Base-by-base conservation (phyloP, 2,888 invertebrate species). In the Drosophila lutescens region DNA sequence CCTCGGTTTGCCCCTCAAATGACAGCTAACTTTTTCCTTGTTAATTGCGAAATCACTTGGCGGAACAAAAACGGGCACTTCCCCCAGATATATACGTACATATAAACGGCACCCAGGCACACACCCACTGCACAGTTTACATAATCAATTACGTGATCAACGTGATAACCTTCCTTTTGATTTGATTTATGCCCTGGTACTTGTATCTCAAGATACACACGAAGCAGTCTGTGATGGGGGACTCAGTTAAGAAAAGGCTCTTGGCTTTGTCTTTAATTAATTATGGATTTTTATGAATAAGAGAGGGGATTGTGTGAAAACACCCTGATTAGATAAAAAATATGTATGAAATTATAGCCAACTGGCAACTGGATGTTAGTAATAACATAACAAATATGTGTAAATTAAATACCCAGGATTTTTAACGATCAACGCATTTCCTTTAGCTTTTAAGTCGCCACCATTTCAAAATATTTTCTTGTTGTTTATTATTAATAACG, bases 11-110 rank as follows among this genome's bases (percentile, higher is more conserved):
- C n/a, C 50, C 49, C 23, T 4, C 43, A 23, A 58, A 59, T 57
- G 60, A 53, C 61, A 72, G 59, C 71, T 54, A 62, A 56, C 61
- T 74, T 54, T 46, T 67, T 79, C 68, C 76, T 80, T 83, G 83
- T 89, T 85, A 85, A 85, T 85, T 89, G 88, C 89, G 74, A 89
- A 85, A 85, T 87, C 86, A 82, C 86, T 87, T 76, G 79, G 75
- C 66, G 71, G 54, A 60, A 70, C 56, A 46, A 69, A 61, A 76
- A 46, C 61, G 68, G 44, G 71, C 50, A 32, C n/a, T 47, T 40
- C 32, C n/a, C 40, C 44, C 13, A 26, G 15, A 17, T 15, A 57
- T 50, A 49, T 13, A 41, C 12, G 7, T 13, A 1, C 20, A 13
- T 20, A 20, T 23, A 23, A n/a, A 38, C n/a, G 9, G 34, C 56